Evolutionary conservation across 2,113 vertebrate species (phyloP).

Genomic region (Gnathonemus longibarbis): DNA sequence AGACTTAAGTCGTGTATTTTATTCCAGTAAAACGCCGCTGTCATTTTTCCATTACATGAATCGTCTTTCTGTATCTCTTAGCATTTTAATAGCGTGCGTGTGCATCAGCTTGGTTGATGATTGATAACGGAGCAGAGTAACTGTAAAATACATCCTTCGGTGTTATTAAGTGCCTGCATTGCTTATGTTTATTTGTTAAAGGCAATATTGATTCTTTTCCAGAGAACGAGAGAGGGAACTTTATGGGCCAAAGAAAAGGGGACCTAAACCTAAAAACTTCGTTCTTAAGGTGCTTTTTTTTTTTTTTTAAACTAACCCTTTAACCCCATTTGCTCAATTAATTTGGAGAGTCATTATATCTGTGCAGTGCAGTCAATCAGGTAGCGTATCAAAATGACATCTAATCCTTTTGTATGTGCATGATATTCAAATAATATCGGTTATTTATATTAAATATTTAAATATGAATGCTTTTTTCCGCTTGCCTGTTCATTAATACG

Average conservation of each 20-base stretch:
- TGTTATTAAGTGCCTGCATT: neutral
- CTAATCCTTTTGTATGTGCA: neutral
- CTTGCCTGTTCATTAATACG: neutral
- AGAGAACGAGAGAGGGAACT: conserved; percentile 75
- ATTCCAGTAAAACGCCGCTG: neutral
- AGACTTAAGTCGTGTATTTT: neutral
- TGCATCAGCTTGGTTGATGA: neutral
- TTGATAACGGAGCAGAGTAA: neutral
- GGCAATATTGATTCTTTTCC: conserved; percentile 15
- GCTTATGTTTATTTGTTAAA: neutral
- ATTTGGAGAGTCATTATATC: neutral
- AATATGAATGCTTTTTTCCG: neutral
- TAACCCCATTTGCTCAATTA: neutral
- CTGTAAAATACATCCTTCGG: neutral
- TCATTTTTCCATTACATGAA: neutral
- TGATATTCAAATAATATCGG: neutral
- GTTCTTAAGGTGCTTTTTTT: conserved; percentile 67
- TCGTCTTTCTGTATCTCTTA: neutral
- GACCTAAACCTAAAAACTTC: conserved; percentile 78
- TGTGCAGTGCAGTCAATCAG: neutral
- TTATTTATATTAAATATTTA: neutral
- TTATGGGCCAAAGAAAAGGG: conserved; percentile 76
- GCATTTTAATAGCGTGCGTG: neutral
- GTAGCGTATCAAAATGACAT: neutral
- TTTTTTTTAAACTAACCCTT: neutral